phyloP scores from a whole-genome alignment of 92 coral and sea anemone species.

The Zoanthus solanderi region DNA sequence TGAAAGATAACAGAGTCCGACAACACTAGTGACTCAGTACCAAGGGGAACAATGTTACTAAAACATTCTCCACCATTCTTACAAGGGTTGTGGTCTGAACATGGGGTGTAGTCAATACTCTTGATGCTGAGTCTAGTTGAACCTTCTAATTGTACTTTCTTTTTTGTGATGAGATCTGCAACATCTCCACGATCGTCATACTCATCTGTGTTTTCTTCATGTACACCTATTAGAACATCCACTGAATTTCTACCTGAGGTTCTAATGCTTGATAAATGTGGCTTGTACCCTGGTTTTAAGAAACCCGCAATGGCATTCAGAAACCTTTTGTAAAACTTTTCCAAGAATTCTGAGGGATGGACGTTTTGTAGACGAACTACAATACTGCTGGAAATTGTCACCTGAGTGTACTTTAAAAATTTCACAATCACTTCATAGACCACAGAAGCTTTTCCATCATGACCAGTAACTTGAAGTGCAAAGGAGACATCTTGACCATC shows the following conservation, averaged over 20 bases:
- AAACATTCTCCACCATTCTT: slow-evolving; percentile 87
- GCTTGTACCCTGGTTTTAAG: slow-evolving; percentile 62
- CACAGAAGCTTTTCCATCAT: slow-evolving; percentile 78
- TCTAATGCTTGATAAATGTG: slow-evolving; percentile 80
- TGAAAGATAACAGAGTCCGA: slow-evolving; percentile 72
- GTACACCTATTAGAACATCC: slow-evolving; percentile 80
- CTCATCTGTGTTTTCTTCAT: slow-evolving; percentile 40
- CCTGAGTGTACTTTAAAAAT: slow-evolving; percentile 73
- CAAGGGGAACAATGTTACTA: slow-evolving; percentile 71
- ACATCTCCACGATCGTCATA: slow-evolving; percentile 68
- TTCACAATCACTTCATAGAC: slow-evolving; percentile 74
- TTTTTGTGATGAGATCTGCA: slow-evolving; percentile 65
- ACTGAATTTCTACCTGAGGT: slow-evolving; percentile 65
- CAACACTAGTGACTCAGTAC: slow-evolving; percentile 58
- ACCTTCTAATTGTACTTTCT: slow-evolving; percentile 73
- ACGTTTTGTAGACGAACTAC: slow-evolving; percentile 75
- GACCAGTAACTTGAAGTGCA: slow-evolving; percentile 78
- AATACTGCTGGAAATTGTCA: slow-evolving; percentile 73
- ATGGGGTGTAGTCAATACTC: slow-evolving; percentile 84
- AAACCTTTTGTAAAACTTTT: slow-evolving; percentile 67
- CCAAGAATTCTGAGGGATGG: slow-evolving; percentile 68
- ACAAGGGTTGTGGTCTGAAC: slow-evolving; percentile 82
- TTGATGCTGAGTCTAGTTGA: slow-evolving; percentile 68
- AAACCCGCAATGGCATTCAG: slow-evolving; percentile 68
- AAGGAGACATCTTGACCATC: slow-evolving; percentile 55